phyloP scores from a whole-genome alignment of 2,888 invertebrate genomes.

The Acanthoscelides obtectus region DNA sequence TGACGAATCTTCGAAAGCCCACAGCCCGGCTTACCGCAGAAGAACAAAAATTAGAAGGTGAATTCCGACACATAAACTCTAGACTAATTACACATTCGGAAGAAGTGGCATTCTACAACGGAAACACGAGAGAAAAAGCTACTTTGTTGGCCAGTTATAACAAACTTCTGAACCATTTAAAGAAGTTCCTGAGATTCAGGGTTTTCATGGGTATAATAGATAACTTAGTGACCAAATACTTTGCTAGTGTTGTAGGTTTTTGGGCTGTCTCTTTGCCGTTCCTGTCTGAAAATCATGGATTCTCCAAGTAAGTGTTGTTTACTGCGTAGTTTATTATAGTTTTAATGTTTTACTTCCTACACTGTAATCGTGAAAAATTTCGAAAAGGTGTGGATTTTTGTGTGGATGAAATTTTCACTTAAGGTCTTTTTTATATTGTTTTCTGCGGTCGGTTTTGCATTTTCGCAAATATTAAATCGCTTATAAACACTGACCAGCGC shows the following conservation, averaged over 20 bases:
- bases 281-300: conserved; percentile 67
- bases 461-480: too few relatives aligned
- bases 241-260: conserved; percentile 95
- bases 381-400: too few relatives aligned
- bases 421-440: too few relatives aligned
- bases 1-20: conserved; percentile 84
- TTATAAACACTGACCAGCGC: too few relatives aligned
- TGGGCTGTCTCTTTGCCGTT: conserved; percentile 93
- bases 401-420: too few relatives aligned
- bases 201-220: conserved; percentile 92
- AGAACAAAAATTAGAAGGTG: conserved; percentile 97
- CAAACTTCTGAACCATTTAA: conserved; percentile 78
- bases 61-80: conserved; percentile 95
- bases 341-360: too few relatives aligned
- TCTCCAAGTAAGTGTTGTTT: conserved; percentile 9
- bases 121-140: conserved; percentile 80
- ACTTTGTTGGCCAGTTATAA: conserved; percentile 86
- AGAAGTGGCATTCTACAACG: conserved; percentile 82
- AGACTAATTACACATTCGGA: conserved; percentile 95
- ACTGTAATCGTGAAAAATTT: too few relatives aligned
- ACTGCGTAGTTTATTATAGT: too few relatives aligned
- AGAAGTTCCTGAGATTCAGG: conserved; percentile 83
- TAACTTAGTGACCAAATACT: conserved; percentile 94
- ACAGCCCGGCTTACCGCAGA: conserved; percentile 79
- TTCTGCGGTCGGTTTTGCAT: too few relatives aligned